Conservation (phyloP, 1,140 invertebrate genomes). For the Pogonus chalceus region DNA sequence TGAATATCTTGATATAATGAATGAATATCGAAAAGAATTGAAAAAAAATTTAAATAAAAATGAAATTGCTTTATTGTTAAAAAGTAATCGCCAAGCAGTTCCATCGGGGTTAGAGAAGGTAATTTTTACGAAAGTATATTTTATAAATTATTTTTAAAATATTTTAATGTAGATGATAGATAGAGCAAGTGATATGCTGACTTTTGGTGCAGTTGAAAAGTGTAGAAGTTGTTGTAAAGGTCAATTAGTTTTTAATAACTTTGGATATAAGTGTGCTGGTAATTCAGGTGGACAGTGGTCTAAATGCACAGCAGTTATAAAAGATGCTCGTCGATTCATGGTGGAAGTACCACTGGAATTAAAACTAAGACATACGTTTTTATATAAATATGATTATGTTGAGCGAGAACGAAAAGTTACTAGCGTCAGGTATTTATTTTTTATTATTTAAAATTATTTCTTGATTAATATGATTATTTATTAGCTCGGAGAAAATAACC, state of each 20-base stretch:
- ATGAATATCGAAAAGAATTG: background rate
- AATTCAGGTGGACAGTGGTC: background rate
- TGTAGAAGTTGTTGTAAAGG: background rate
- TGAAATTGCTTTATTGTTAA: background rate
- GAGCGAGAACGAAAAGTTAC: background rate
- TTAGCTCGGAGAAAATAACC: background rate
- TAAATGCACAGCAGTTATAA: background rate
- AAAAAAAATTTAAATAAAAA: background rate
- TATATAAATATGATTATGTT: background rate
- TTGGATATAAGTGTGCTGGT: background rate
- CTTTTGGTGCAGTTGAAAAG: background rate
- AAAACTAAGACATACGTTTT: background rate
- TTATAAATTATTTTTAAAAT: background rate
- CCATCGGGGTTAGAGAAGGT: background rate
- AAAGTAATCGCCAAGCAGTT: background rate
- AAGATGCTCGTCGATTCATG: background rate
- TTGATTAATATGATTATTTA: too few relatives aligned
- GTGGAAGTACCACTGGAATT: background rate
- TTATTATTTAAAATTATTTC: too few relatives aligned
- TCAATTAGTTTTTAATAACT: background rate
- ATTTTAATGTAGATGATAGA: background rate
- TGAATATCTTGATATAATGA: background rate
- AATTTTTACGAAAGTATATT: background rate
- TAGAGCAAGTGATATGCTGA: background rate
- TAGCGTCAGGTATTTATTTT: too few relatives aligned